A percentile compares a stretch with the other conserved stretches of the same genome.
phyloP scores from a whole-genome alignment of 2,113 vertebrate genomes.

The Rhinogobius similis region DNA sequence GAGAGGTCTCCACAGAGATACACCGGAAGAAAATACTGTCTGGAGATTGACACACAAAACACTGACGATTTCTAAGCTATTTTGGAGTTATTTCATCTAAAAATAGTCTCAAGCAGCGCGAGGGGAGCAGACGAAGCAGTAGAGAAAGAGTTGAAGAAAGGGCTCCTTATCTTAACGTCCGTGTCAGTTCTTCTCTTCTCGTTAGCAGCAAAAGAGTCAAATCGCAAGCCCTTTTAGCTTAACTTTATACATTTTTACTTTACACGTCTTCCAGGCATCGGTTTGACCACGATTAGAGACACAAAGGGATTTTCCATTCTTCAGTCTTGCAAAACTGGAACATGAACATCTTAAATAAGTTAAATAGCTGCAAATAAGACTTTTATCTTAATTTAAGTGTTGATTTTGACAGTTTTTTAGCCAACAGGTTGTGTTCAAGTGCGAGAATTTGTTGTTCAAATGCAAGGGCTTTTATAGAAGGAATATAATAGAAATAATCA shows the following conservation, averaged over 20 bases:
- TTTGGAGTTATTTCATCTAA: constrained; percentile 57
- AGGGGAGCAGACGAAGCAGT: too few species aligned
- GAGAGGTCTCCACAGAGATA: constrained; percentile 36
- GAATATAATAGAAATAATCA: too few species aligned
- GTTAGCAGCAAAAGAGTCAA: constrained; percentile 47
- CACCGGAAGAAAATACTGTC: constrained; percentile 30
- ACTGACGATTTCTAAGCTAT: constrained; percentile 41
- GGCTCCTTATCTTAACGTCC: constrained; percentile 29
- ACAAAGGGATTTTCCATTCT: constrained; percentile 24
- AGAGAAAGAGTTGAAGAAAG: constrained; percentile 47
- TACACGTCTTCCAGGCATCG: constrained; percentile 26
- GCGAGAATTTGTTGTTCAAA: too few species aligned
- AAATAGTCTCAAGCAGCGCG: constrained; percentile 59
- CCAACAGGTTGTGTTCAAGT: neutral
- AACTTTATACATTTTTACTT: constrained; percentile 8
- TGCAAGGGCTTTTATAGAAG: too few species aligned
- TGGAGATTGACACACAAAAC: constrained; percentile 44
- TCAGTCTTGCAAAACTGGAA: neutral
- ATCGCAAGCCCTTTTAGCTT: constrained; percentile 41
- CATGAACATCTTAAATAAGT: neutral
- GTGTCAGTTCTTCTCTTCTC: constrained; percentile 46
- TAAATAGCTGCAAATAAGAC: neutral
- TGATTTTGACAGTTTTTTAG: neutral
- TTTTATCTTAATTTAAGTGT: neutral
- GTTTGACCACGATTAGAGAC: constrained; percentile 40